Percentiles rank a stretch among this genome's conserved stretches.
These are phyloP conservation scores for Moxostoma hubbsi DNA, from an alignment of 2,797 vertebrate genomes.

Conservation along the genomic window DNA sequence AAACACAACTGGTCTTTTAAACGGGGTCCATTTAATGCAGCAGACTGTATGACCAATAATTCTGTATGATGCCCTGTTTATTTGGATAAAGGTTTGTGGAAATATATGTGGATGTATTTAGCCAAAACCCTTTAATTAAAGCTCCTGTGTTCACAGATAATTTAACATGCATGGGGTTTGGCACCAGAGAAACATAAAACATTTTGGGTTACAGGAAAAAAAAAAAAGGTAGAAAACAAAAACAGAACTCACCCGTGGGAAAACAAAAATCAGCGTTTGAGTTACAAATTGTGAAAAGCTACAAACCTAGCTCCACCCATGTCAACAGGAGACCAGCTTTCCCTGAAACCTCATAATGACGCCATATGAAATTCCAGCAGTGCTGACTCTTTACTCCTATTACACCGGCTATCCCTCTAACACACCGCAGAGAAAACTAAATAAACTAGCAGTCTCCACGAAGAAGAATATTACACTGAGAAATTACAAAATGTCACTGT, in stretches of 20 bases:
- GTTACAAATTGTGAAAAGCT: conserved; percentile 54
- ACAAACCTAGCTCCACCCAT: conserved; percentile 46
- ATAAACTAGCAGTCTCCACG: conserved; percentile 36
- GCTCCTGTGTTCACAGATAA: conserved; percentile 35
- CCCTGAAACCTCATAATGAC: conserved; percentile 43
- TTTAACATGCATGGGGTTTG: conserved; percentile 40
- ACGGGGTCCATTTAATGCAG: neutral
- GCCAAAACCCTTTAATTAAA: conserved; percentile 51
- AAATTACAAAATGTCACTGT: conserved; percentile 26
- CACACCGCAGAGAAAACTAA: conserved; percentile 25
- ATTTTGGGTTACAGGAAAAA: conserved; percentile 7
- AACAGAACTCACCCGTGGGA: neutral
- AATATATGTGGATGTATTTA: conserved; percentile 5
- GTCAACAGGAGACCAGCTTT: conserved; percentile 42
- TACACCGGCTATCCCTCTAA: neutral
- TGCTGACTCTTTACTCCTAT: conserved; percentile 26
- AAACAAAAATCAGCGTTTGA: conserved; percentile 32
- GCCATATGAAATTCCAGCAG: conserved; percentile 42
- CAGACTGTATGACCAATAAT: neutral
- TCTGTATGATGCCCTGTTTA: neutral
- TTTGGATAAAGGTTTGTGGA: neutral
- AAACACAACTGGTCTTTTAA: no score
- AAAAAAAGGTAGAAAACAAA: neutral
- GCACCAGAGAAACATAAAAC: conserved; percentile 18
- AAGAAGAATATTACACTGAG: conserved; percentile 9